Evolutionary conservation across 92 coral and sea anemone species (phyloP).

Genomic region (Diadumene lineata): DNA sequence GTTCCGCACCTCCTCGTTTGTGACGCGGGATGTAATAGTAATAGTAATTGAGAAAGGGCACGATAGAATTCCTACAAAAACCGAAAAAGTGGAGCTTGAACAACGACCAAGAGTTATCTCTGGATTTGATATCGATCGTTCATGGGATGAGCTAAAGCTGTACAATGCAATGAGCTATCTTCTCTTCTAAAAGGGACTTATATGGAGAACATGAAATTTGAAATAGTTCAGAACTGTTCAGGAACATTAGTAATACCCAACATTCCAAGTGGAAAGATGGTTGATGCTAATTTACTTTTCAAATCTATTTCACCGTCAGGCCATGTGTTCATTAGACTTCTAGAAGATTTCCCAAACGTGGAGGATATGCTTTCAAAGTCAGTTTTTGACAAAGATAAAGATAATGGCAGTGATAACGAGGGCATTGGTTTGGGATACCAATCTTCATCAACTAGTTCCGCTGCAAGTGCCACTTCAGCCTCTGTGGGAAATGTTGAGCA

Average conservation of each 20-base stretch:
- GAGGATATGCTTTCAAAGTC: not conserved
- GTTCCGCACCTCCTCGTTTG: too few relatives aligned
- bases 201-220: too few relatives aligned
- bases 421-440: not conserved
- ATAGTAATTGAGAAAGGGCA: too few relatives aligned
- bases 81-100: too few relatives aligned
- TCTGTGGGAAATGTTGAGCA: not conserved
- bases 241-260: not conserved
- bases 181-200: too few relatives aligned
- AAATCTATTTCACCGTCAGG: not conserved
- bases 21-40: too few relatives aligned
- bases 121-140: too few relatives aligned
- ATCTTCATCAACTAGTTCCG: not conserved
- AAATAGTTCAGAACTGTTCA: not conserved
- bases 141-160: too few relatives aligned
- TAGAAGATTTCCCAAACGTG: not conserved
- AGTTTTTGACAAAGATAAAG: not conserved
- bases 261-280: not conserved
- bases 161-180: too few relatives aligned
- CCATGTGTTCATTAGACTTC: not conserved
- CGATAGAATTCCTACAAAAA: too few relatives aligned
- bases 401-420: not conserved
- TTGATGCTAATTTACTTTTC: not conserved
- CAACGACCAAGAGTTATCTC: too few relatives aligned
- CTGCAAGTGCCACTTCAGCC: not conserved